Percentiles rank a stretch among this genome's conserved stretches.
These are phyloP conservation scores for Sturmia bella DNA, from an alignment of 2,888 invertebrate genomes.

Conservation along the genomic window DNA sequence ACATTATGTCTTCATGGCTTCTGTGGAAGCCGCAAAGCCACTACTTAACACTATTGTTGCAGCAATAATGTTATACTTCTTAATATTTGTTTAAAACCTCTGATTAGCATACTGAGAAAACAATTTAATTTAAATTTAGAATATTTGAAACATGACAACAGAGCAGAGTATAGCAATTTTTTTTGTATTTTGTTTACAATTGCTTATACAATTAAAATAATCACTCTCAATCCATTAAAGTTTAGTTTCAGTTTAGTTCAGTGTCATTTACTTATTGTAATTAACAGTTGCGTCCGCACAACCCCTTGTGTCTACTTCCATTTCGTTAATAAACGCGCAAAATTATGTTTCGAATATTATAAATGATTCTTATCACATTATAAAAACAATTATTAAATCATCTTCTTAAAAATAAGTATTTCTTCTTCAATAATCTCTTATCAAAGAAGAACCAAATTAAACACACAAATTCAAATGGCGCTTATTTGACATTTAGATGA, in stretches of 20 bases:
- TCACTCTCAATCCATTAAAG: conserved; percentile 34
- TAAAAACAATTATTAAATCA: conserved; percentile 55
- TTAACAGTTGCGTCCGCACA: conserved; percentile 10
- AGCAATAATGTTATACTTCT: too few species aligned
- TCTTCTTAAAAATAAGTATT: conserved; percentile 28
- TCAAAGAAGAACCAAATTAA: not conserved
- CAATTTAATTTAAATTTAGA: too few species aligned
- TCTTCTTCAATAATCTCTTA: conserved; percentile 23
- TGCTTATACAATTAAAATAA: conserved; percentile 9
- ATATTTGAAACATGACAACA: too few species aligned
- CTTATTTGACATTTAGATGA: too few species aligned
- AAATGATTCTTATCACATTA: conserved; percentile 17
- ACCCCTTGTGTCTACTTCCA: conserved; percentile 13
- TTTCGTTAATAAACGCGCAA: not conserved
- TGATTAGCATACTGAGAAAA: too few species aligned
- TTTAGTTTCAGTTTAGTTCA: conserved; percentile 59
- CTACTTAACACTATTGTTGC: too few species aligned
- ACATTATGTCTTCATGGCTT: too few species aligned
- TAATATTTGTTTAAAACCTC: too few species aligned
- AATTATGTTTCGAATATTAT: not conserved
- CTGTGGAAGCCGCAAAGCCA: too few species aligned
- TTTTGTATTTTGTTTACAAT: not conserved
- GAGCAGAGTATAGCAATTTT: too few species aligned
- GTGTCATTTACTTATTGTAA: conserved; percentile 57
- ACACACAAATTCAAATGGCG: not conserved